A percentile compares a stretch with the other conserved stretches of the same genome.
Conservation (phyloP, 2,797 vertebrate species). For the Acanthopagrus latus region DNA sequence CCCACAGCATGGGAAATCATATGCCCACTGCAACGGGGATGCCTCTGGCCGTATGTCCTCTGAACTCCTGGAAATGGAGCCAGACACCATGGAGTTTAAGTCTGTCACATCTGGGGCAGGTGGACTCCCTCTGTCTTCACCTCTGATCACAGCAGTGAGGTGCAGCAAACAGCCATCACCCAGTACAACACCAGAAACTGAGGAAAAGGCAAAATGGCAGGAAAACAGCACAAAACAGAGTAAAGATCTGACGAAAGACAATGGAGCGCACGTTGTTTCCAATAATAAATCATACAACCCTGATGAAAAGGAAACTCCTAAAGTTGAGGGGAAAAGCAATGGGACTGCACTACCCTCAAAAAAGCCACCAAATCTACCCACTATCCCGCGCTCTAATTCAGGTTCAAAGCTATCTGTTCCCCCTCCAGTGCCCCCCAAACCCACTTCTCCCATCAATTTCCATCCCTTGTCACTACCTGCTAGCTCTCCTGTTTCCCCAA, state of each 20-base stretch:
- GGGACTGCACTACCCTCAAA: constrained; percentile 41
- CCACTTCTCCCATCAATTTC: constrained; percentile 64
- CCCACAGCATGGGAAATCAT: constrained; percentile 76
- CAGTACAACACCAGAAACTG: constrained; percentile 23
- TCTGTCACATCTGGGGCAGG: constrained; percentile 84
- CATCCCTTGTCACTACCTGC: constrained; percentile 77
- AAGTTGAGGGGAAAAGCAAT: constrained; percentile 55
- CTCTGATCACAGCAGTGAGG: constrained; percentile 84
- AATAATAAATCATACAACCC: constrained; percentile 54
- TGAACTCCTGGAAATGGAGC: constrained; percentile 89
- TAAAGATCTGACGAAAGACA: constrained; percentile 59
- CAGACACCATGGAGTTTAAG: constrained; percentile 91
- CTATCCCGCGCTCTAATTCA: constrained; percentile 72
- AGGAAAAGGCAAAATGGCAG: constrained; percentile 56
- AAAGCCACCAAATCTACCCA: constrained; percentile 49
- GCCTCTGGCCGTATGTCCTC: constrained; percentile 83
- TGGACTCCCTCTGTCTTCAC: constrained; percentile 81
- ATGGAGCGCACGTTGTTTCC: constrained; percentile 44
- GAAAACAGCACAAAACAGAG: constrained; percentile 61
- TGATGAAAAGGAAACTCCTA: constrained; percentile 47
- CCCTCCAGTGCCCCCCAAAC: constrained; percentile 82
- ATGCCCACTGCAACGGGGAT: constrained; percentile 85
- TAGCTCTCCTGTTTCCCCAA: constrained; percentile 79
- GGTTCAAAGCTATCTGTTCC: constrained; percentile 73
- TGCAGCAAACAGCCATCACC: constrained; percentile 71